Conservation (phyloP, 2,113 vertebrate genomes). For the Orcinus orca region DNA sequence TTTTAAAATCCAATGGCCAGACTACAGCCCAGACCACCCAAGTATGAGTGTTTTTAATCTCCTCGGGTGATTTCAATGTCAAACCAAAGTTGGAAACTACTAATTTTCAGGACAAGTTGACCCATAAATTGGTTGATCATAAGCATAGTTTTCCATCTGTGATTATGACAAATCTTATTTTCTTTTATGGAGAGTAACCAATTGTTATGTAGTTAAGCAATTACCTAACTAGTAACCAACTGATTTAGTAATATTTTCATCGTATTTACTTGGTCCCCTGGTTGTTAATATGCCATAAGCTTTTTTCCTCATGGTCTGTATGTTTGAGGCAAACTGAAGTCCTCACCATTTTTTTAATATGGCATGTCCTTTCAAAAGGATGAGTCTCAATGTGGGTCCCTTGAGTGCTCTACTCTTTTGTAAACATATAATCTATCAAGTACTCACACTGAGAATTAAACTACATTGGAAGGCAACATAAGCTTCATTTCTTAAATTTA, state of each 20-base stretch:
- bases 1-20: background rate
- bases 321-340: background rate
- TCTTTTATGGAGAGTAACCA: background rate
- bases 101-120: background rate
- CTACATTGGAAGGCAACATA: background rate
- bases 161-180: no score
- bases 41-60: background rate
- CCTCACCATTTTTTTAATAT: background rate
- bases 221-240: background rate
- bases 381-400: background rate
- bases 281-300: background rate
- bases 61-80: background rate
- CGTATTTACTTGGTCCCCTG: background rate
- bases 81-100: background rate
- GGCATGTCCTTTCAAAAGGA: background rate
- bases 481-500: background rate
- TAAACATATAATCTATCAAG: background rate
- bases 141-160: background rate
- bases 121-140: background rate
- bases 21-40: background rate
- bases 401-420: background rate
- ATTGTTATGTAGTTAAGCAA: background rate
- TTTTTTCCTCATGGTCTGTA: background rate
- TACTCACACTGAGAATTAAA: background rate
- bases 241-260: background rate